These are phyloP conservation scores for Holotrichia oblita DNA, from an alignment of 1,140 invertebrate genomes.

Conservation along the genomic window DNA sequence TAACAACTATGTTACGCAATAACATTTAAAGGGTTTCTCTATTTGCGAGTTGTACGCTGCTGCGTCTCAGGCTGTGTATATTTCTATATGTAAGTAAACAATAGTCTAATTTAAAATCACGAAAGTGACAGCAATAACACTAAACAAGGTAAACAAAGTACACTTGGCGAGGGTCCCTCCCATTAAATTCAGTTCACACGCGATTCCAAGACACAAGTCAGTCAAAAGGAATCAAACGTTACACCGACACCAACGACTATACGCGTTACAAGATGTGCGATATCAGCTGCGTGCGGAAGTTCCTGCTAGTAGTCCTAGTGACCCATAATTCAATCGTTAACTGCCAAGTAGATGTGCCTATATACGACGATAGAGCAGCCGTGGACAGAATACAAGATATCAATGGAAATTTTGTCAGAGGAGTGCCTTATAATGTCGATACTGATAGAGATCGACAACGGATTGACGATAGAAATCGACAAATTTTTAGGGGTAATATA, in stretches of 20 bases:
- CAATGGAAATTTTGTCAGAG: slow-evolving; percentile 11
- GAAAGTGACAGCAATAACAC: slow-evolving; percentile 15
- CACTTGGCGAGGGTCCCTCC: background rate
- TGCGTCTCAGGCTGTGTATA: background rate
- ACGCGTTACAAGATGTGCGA: slow-evolving; percentile 27
- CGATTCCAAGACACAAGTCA: slow-evolving; percentile 23
- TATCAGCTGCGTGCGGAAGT: slow-evolving; percentile 24
- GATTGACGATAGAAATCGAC: background rate
- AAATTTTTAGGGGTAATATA: slow-evolving; percentile 5
- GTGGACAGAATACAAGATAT: slow-evolving; percentile 21
- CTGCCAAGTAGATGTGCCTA: background rate
- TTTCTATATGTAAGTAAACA: slow-evolving; percentile 4
- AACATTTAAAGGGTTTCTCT: slow-evolving; percentile 28
- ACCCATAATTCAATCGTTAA: background rate
- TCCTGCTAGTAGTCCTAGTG: slow-evolving; percentile 10
- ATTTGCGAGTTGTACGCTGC: background rate
- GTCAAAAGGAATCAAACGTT: slow-evolving; percentile 12
- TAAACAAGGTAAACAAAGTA: slow-evolving; percentile 28
- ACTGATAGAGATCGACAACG: background rate
- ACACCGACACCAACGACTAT: background rate
- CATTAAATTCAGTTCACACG: slow-evolving; percentile 28
- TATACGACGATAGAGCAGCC: background rate
- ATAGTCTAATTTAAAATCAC: slow-evolving; percentile 27
- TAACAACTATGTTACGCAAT: background rate
- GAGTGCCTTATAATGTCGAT: slow-evolving; percentile 8